Percentiles rank a stretch among this genome's conserved stretches.
Evolutionary conservation across 2,113 vertebrate genomes (phyloP).

Genomic region (Pachyramphus minor): DNA sequence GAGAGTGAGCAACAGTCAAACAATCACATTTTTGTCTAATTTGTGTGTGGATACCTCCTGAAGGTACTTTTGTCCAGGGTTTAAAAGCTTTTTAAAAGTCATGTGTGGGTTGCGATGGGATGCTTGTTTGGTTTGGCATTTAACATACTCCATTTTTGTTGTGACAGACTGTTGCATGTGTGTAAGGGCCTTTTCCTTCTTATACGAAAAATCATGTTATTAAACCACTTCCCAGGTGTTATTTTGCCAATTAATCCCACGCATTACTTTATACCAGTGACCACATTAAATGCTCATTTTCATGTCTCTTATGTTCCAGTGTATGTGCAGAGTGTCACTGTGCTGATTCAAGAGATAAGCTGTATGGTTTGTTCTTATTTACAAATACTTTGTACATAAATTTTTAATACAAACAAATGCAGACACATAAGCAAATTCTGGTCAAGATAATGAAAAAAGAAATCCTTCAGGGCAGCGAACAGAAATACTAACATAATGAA

Average conservation of each 20-base stretch:
- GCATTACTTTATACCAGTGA: not conserved
- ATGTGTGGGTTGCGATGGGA: not conserved
- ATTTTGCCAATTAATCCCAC: not conserved
- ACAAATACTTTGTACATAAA: not conserved
- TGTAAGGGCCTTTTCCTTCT: not conserved
- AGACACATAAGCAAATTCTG: slow-evolving; percentile 6
- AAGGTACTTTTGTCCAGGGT: not conserved
- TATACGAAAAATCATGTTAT: not conserved
- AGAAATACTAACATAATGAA: slow-evolving; percentile 4
- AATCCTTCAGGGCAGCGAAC: not conserved
- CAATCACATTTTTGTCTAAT: not conserved
- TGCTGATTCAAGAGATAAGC: not conserved
- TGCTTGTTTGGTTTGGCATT: not conserved
- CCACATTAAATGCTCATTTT: not conserved
- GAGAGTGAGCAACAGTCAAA: not conserved
- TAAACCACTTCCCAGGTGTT: not conserved
- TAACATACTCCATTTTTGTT: not conserved
- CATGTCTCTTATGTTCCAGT: not conserved
- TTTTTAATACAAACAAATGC: not conserved
- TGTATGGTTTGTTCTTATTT: not conserved
- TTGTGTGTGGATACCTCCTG: not conserved
- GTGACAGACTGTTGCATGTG: not conserved
- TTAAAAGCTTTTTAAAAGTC: not conserved
- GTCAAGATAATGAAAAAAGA: slow-evolving; percentile 31
- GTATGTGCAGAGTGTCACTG: not conserved